These are phyloP conservation scores for Scarus forsteni DNA, from an alignment of 2,797 vertebrate genomes.

Conservation along the genomic window DNA sequence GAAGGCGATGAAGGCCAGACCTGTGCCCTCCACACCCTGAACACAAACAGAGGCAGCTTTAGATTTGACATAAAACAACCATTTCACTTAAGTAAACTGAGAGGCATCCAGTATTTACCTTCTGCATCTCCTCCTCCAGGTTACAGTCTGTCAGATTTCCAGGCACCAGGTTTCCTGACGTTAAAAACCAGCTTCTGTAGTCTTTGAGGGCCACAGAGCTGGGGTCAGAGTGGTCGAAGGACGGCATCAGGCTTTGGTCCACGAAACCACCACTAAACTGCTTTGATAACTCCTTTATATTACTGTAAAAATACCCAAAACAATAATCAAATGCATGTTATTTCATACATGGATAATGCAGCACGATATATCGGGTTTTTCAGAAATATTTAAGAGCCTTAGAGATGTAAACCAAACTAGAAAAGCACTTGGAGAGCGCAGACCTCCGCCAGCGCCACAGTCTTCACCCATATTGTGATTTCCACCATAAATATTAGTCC, in stretches of 20 bases:
- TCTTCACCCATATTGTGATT: no score
- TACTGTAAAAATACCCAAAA: conserved; percentile 59
- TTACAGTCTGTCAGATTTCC: conserved; percentile 75
- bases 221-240: conserved; percentile 55
- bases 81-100: not conserved
- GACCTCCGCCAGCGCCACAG: no score
- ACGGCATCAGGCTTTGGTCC: conserved; percentile 11
- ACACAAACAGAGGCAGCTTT: conserved; percentile 16
- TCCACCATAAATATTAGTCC: no score
- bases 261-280: not conserved
- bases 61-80: not conserved
- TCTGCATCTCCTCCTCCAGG: conserved; percentile 79
- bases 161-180: not conserved
- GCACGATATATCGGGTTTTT: no score
- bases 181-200: conserved; percentile 76
- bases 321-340: not conserved
- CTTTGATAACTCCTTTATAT: conserved; percentile 51
- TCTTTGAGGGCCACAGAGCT: conserved; percentile 47
- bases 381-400: no score
- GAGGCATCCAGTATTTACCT: conserved; percentile 55
- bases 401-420: no score
- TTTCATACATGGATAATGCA: not conserved
- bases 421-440: no score
- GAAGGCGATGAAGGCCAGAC: conserved; percentile 87
- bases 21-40: conserved; percentile 86